Evolutionary conservation across 1,140 invertebrate species (phyloP).

Genomic region (Drosophila pandora): DNA sequence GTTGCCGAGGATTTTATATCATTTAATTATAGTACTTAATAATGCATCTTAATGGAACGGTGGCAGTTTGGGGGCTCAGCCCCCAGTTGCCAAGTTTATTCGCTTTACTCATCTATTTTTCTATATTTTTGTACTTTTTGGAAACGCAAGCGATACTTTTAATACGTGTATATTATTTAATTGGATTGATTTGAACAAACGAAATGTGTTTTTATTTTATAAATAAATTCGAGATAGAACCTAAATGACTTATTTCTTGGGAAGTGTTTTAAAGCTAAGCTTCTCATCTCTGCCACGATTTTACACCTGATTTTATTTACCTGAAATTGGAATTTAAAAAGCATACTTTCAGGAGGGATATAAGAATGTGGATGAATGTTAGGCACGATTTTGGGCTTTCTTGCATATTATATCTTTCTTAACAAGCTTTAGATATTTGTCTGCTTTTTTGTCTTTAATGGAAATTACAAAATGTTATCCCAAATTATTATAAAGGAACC

Average conservation of each 20-base stretch:
- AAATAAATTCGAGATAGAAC: conserved; percentile 76
- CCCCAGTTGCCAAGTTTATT: neutral
- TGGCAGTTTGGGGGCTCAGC: neutral
- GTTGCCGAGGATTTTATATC: conserved; percentile 7
- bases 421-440: too few species aligned
- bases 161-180: conserved; percentile 64
- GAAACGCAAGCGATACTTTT: conserved; percentile 51
- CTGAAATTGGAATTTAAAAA: neutral
- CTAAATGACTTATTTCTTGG: neutral
- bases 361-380: neutral
- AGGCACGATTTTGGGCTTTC: too few species aligned
- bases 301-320: neutral
- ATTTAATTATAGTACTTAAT: conserved; percentile 19
- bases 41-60: conserved; percentile 1
- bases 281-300: neutral
- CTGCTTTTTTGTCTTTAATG: too few species aligned
- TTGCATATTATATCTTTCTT: too few species aligned
- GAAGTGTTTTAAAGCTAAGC: neutral
- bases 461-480: too few species aligned
- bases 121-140: conserved; percentile 50
- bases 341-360: neutral
- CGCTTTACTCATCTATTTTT: conserved; percentile 20
- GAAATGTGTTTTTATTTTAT: conserved; percentile 81
- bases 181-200: conserved; percentile 72
- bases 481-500: too few species aligned